Base-by-base conservation (phyloP, 2,888 invertebrate genomes). In the Slavum lentiscoides region DNA sequence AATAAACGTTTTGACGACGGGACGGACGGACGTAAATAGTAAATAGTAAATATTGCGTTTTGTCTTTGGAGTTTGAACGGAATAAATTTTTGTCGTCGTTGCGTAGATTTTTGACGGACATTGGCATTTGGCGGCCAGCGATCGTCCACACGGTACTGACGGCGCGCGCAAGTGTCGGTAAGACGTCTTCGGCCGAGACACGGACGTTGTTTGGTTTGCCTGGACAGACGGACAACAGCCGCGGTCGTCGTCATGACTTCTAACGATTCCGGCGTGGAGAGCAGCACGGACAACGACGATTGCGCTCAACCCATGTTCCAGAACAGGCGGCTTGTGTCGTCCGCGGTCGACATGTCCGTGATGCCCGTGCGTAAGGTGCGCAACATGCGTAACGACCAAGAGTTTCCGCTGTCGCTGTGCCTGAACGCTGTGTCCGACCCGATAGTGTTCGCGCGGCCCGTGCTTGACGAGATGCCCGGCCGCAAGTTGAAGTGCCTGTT, bases 181-280 rank as follows among this genome's bases (percentile, higher is more conserved):
- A 55, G 53, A 53, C 53, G 17, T 55, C 55, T 19, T 17, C 3
- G 19, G 6, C 19, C 55, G 3, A 49, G 13, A 49, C 49, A 15
- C 15, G 13, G 13, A 13, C 49, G 49, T 49, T 13, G 49, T 3
- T 11, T 11, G 13, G 49, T 11, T 49, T 11, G 49, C 49, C 49
- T 15, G 13, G 49, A 49, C 49, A 3, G 2, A 30, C 30, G 43
- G 43, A 43, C 15, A 49, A 49, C 15, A 43, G 43, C 4, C 30
- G 4, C 53, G 15, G 15, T 13, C 15, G 53, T 11, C 53, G 53
- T 53, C 19, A 86, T 86, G 88, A 88, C 86, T 82, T 90, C 90
- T 86, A 88, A 89, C 83, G 92, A 92, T 88, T 92, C 92, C 61
- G 92, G 92, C 75, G 91, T 92, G 64, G 92, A 92, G 85, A 92